Conservation (phyloP, 92 coral and sea anemone species). For the Umimayanthus kanabou region DNA sequence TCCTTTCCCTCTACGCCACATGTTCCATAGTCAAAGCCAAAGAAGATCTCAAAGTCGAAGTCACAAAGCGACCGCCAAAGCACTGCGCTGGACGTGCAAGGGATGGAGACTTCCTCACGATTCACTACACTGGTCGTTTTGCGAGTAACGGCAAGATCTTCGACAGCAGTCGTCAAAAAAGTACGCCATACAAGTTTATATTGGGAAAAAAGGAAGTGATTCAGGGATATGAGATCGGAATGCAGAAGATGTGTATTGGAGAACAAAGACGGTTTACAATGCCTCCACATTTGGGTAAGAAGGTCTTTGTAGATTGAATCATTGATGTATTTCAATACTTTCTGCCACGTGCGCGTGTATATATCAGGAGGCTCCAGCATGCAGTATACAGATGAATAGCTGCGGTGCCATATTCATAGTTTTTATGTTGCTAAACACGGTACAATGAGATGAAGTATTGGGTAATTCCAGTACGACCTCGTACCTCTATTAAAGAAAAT, state of each 20-base stretch:
- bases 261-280: conserved; percentile 36
- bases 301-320: too few species aligned
- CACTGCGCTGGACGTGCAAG: conserved; percentile 27
- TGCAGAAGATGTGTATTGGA: conserved; percentile 47
- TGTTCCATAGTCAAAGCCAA: background rate
- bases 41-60: conserved; percentile 32
- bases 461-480: background rate
- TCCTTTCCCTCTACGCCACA: background rate
- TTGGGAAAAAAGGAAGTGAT: conserved; percentile 38
- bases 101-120: conserved; percentile 35
- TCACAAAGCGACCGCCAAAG: background rate
- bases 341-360: conserved; percentile 34
- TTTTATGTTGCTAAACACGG: too few species aligned
- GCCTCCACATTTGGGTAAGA: conserved; percentile 45
- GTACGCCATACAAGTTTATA: conserved; percentile 37
- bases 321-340: background rate
- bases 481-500: too few species aligned
- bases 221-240: conserved; percentile 39
- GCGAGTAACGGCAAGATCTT: conserved; percentile 36
- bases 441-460: too few species aligned
- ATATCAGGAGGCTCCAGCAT: background rate
- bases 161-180: conserved; percentile 38
- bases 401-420: too few species aligned
- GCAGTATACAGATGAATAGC: too few species aligned
- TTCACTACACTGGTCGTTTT: conserved; percentile 43